Percentiles rank a stretch among this genome's conserved stretches.
Conservation (phyloP, 2,888 invertebrate genomes). For the Cataglyphis albicans region DNA sequence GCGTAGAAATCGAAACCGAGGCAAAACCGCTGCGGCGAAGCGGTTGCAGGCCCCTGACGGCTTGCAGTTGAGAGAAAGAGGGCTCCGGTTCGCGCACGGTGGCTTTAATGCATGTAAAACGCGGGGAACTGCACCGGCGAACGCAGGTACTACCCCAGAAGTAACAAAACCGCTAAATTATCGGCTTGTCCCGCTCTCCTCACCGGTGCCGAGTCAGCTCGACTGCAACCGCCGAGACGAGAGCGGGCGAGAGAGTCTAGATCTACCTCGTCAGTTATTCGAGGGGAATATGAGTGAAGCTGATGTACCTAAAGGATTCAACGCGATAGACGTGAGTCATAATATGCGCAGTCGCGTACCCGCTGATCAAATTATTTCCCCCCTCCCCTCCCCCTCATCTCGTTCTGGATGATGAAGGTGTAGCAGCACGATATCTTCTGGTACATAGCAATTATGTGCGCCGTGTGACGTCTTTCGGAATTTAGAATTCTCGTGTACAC, state of each 20-base stretch:
- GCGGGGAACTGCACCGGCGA: constrained; percentile 68
- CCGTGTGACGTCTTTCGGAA: constrained; percentile 42
- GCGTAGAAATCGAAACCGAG: constrained; percentile 69
- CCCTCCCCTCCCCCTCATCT: constrained; percentile 20
- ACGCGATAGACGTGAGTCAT: constrained; percentile 52
- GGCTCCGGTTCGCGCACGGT: constrained; percentile 56
- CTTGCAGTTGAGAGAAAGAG: constrained; percentile 12
- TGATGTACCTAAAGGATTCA: constrained; percentile 48
- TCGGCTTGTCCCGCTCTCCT: constrained; percentile 78
- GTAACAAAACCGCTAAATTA: constrained; percentile 83
- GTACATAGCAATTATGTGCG: constrained; percentile 43
- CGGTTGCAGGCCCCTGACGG: constrained; percentile 25
- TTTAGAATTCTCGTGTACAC: constrained; percentile 19
- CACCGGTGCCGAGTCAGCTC: constrained; percentile 39
- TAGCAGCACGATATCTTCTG: constrained; percentile 35
- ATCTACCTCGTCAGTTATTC: constrained; percentile 50
- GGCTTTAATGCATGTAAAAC: constrained; percentile 81
- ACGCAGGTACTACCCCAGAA: constrained; percentile 64
- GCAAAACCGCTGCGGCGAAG: constrained; percentile 58
- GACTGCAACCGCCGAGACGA: constrained; percentile 48
- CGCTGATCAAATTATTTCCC: constrained; percentile 52
- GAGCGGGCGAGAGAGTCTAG: constrained; percentile 34
- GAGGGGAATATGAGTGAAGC: constrained; percentile 45
- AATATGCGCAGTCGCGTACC: constrained; percentile 46
- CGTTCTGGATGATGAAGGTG: constrained; percentile 53